Evolutionary conservation across 35 echinoderm and acorn worm species (phyloP).

Genomic region (Amphiura filiformis): DNA sequence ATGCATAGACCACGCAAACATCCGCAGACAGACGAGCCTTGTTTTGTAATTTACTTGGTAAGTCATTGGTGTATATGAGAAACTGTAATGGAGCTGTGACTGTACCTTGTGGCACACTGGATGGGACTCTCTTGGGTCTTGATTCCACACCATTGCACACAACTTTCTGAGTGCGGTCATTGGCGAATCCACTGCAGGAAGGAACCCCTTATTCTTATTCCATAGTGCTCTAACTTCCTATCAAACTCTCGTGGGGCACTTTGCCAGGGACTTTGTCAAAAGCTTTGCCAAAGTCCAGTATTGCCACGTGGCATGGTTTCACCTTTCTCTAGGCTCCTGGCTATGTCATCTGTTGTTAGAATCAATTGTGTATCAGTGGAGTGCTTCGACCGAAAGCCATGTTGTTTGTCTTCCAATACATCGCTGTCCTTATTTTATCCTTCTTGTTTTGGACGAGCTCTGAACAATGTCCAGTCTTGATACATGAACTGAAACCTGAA

Average conservation of each 20-base stretch:
- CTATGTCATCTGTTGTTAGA: no score
- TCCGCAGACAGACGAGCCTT: constrained; percentile 38
- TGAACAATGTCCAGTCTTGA: no score
- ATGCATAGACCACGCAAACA: constrained; percentile 49
- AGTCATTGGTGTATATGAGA: constrained; percentile 33
- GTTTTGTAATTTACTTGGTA: background rate
- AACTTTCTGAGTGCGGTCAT: background rate
- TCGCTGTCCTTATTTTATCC: no score
- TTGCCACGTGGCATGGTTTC: no score
- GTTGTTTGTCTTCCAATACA: no score
- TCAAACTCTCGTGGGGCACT: background rate
- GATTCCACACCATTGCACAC: background rate
- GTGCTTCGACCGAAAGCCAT: no score
- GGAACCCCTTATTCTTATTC: background rate
- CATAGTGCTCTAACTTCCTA: background rate
- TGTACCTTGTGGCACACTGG: constrained; percentile 63
- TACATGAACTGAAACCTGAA: no score
- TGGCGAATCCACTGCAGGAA: background rate
- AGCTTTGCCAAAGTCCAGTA: no score
- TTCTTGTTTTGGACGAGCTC: no score
- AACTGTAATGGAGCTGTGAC: constrained; percentile 65
- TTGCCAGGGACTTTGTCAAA: background rate
- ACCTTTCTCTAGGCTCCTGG: no score
- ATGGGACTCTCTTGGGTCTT: background rate
- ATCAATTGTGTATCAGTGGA: no score